Conservation (phyloP, 1,140 invertebrate genomes). For the Aphidius ervi region DNA sequence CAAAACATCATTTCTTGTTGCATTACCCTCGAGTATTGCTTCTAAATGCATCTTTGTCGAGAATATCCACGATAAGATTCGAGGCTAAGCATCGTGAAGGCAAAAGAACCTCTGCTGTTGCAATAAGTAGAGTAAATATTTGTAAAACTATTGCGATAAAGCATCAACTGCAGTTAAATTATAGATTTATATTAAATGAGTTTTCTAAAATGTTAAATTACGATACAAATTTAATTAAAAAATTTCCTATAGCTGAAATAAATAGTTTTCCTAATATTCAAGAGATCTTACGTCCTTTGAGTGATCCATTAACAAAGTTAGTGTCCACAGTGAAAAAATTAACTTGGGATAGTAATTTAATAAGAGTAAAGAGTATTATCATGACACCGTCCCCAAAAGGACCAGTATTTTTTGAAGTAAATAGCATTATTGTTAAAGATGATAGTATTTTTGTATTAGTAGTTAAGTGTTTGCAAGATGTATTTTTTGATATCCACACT, state of each 20-base stretch:
- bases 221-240: not conserved
- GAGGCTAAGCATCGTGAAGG: slow-evolving; percentile 14
- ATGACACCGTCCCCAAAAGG: not conserved
- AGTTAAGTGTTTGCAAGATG: not conserved
- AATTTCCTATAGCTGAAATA: not conserved
- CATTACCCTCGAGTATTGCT: slow-evolving; percentile 12
- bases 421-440: not conserved
- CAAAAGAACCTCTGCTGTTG: slow-evolving; percentile 1
- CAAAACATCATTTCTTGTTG: slow-evolving; percentile 16
- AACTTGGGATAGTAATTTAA: not conserved
- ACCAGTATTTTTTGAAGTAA: not conserved
- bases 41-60: slow-evolving; percentile 4
- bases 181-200: slow-evolving; percentile 6
- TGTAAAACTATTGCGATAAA: slow-evolving; percentile 13
- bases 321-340: not conserved
- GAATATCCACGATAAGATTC: slow-evolving; percentile 9
- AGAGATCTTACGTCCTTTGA: not conserved
- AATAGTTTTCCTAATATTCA: not conserved
- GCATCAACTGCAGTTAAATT: slow-evolving; percentile 14
- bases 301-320: not conserved
- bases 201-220: not conserved
- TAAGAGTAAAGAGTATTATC: not conserved
- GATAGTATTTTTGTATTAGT: not conserved
- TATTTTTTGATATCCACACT: not conserved
- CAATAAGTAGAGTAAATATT: slow-evolving; percentile 13